Evolutionary conservation across 2,888 invertebrate genomes (phyloP), one percentile per base, ranked within the genome.

Genomic region (Adelphocoris suturalis): DNA sequence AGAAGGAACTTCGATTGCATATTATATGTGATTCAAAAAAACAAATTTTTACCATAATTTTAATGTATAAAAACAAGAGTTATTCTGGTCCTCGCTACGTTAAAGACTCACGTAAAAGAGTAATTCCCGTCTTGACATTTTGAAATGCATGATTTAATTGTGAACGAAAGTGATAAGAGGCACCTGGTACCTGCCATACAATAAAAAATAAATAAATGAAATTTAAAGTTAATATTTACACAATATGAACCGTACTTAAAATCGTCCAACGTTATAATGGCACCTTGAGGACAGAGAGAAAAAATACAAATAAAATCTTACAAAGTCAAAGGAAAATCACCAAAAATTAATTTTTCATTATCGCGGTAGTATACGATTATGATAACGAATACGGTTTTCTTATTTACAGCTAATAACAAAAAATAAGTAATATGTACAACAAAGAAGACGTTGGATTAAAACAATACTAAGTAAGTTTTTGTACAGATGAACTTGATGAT

Each of bases 1-100:
- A 68, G 61, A 61, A 61, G 68, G 68, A 68, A 68, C 68, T 68
- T 68, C 23, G 68, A 68, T 68, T 68, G 68, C 68, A 37, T 37
- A 37, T 2, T 37, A 68, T 68, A 23, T 23, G 68, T 68, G 12
- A 68, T 68, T 23, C n/a, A n/a, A 23, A 68, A 19, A 61, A 61
- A 9, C 68, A 23, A 68, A 68, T 68, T 23, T 68, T 23, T 23
- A 68, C 68, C 68, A 23, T 68, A 4, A n/a, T 68, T 19, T n/a
- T n/a, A 57, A 68, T 16, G 19, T 23, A 19, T 0, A 68, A 68
- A 23, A 68, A 68, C 61, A n/a, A n/a, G n/a, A 61, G n/a, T 19
- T 16, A 37, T 19, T 61, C 14, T 61, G 68, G 68, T 23, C 68
- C 68, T 68, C 27, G 68, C 12, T 23, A 68, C 23, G 12, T 12